phyloP scores from a whole-genome alignment of 2,113 vertebrate species.

The Otis tarda region DNA sequence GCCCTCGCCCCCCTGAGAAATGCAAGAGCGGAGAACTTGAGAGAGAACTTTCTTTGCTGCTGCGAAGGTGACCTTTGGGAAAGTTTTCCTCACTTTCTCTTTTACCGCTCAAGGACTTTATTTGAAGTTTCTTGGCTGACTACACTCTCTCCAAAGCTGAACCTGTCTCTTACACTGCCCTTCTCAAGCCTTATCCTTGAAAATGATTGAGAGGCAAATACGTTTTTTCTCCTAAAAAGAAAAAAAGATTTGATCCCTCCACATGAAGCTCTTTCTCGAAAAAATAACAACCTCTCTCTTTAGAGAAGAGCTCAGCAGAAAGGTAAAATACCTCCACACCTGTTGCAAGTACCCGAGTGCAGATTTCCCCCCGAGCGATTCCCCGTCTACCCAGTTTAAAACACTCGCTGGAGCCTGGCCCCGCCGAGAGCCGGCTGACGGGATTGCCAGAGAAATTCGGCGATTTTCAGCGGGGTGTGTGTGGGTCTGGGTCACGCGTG shows the following conservation, averaged over 20 bases:
- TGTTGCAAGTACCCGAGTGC: not conserved
- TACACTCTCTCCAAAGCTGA: not conserved
- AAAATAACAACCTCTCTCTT: not conserved
- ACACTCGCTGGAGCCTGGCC: not conserved
- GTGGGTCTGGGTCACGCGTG: not conserved
- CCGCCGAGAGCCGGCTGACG: not conserved
- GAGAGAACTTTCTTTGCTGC: not conserved
- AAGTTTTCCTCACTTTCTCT: constrained; percentile 47
- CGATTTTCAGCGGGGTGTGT: too few species aligned
- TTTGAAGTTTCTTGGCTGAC: constrained; percentile 1
- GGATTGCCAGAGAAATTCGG: not conserved
- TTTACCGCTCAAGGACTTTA: not conserved
- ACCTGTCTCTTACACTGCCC: not conserved
- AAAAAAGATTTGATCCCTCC: not conserved
- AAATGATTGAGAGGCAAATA: not conserved
- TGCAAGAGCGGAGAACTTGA: not conserved
- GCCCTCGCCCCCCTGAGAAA: not conserved
- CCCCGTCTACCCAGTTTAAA: not conserved
- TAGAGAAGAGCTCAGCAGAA: not conserved
- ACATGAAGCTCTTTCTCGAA: not conserved
- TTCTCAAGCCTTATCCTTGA: not conserved
- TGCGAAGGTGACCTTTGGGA: constrained; percentile 29
- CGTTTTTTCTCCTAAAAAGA: not conserved
- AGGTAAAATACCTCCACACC: not conserved
- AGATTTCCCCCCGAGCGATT: not conserved